Evolutionary conservation across 2,113 vertebrate species (phyloP), one percentile per base, ranked within the genome.

Genomic region (Hirundichthys speculiger): DNA sequence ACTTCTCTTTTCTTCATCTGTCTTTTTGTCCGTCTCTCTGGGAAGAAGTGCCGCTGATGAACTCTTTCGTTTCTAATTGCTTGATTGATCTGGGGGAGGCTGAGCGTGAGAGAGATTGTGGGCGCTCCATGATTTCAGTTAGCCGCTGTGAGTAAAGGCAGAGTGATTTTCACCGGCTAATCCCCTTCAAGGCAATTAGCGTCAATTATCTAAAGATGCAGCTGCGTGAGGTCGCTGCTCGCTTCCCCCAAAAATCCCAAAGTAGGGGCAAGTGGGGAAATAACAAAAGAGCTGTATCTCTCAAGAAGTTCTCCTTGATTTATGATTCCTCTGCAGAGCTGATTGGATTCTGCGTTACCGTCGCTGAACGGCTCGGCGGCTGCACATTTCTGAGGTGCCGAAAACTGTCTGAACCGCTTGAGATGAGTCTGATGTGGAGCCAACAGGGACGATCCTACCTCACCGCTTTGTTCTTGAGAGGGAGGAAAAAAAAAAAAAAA

Each of bases 201-300:
- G 82, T 88, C 87, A 92, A 87, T 91, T 90, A 91, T 86, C 74
- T 89, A 78, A 78, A 74, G 84, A 86, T 64, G 85, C 88, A 89
- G 90, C 86, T 84, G 86, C 16, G 49, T 75, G 80, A 86, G 71
- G 75, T 77, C 50, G 68, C 67, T 82, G 51, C 79, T 66, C 64
- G 55, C 15, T 64, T 64, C 52, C 40, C 54, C 63, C 30, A 10
- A 34, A 82, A 73, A 79, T 64, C 75, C 64, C 67, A 62, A 59
- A 73, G 74, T 53, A 60, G 55, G n/a, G 66, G 46, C 60, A 69
- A 86, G 63, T 66, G 41, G 47, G 50, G 58, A 70, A 72, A 48
- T 20, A 58, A 48, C 34, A 41, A 2, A 53, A 53, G 68, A 66
- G 48, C 54, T 52, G 52, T 4, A 49, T 78, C 65, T 61, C 48